phyloP scores from a whole-genome alignment of 2,113 vertebrate species.

The Muscicapa adusta region DNA sequence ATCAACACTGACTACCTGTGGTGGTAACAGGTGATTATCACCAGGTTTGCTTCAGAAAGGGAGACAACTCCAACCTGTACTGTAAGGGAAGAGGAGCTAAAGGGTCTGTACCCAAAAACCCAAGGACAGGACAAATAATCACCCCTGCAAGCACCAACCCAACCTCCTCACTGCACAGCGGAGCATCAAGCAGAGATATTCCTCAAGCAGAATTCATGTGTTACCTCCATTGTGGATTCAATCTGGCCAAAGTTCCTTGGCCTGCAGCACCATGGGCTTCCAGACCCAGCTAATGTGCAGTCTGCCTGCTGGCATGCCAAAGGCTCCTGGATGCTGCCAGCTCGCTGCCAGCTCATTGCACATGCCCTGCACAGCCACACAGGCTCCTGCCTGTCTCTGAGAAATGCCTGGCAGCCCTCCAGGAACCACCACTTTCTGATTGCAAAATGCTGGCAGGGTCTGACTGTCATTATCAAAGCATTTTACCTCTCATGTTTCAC shows the following conservation, averaged over 20 bases:
- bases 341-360: not conserved
- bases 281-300: rapidly evolving
- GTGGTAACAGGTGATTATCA: not conserved
- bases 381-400: not conserved
- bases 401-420: not conserved
- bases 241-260: not conserved
- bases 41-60: not conserved
- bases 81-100: not conserved
- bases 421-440: not conserved
- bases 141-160: not conserved
- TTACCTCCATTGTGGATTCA: not conserved
- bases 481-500: not conserved
- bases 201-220: not conserved
- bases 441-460: not conserved
- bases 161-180: not conserved
- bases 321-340: not conserved
- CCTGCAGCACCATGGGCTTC: not conserved
- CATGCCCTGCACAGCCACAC: not conserved
- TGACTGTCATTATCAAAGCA: not conserved
- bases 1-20: not conserved
- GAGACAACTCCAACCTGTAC: not conserved
- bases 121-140: not conserved
- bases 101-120: not conserved
- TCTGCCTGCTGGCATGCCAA: rapidly evolving
- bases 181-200: not conserved